Evolutionary conservation across 2,888 invertebrate genomes (phyloP).

Genomic region (Cataglyphis livida): DNA sequence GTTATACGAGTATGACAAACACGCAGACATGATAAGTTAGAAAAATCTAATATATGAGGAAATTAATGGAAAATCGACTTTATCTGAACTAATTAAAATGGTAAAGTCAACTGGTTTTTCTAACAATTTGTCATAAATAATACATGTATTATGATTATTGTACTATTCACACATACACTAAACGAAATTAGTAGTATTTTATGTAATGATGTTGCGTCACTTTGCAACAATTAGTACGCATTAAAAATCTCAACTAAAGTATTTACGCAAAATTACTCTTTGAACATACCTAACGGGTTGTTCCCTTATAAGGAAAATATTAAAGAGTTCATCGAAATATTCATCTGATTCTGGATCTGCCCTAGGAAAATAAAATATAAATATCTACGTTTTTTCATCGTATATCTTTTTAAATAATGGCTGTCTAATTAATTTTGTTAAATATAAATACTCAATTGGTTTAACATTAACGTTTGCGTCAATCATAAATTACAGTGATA

Average conservation of each 20-base stretch:
- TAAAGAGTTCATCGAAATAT: conserved; percentile 83
- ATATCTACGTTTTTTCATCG: neutral
- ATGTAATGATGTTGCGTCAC: neutral
- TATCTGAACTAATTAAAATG: neutral
- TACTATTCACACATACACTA: neutral
- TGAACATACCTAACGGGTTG: conserved; percentile 71
- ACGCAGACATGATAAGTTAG: conserved; percentile 21
- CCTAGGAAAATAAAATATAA: conserved; percentile 74
- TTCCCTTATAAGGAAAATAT: conserved; percentile 75
- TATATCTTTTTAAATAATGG: neutral
- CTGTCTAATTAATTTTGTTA: neutral
- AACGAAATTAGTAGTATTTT: conserved; percentile 6
- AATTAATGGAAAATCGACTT: neutral
- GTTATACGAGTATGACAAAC: neutral
- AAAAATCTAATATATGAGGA: neutral
- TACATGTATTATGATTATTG: neutral
- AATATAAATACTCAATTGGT: neutral
- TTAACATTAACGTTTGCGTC: conserved; percentile 6
- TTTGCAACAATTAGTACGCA: conserved; percentile 27
- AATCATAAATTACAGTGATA: conserved; percentile 22
- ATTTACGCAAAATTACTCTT: neutral
- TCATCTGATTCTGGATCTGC: conserved; percentile 80
- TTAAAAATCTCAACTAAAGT: conserved; percentile 28
- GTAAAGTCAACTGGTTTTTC: neutral
- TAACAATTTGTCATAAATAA: neutral